Evolutionary conservation across 2,888 invertebrate species (phyloP).

Genomic region (Encarsia formosa): DNA sequence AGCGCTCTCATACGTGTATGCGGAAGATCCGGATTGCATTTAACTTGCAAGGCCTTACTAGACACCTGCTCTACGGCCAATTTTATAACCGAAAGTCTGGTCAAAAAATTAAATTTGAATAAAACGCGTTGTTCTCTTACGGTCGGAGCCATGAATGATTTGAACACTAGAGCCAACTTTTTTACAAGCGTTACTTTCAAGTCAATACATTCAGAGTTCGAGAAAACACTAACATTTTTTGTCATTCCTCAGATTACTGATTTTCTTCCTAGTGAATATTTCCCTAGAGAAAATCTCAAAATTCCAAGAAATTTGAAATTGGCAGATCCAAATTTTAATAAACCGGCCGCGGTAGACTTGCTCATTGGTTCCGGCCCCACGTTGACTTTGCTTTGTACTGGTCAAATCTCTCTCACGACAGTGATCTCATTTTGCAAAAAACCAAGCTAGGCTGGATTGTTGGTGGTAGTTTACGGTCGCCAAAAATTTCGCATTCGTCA

Average conservation of each 20-base stretch:
- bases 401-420: too few species aligned
- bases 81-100: background rate
- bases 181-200: background rate
- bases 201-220: background rate
- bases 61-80: constrained; percentile 4
- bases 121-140: background rate
- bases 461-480: too few species aligned
- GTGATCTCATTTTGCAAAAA: too few species aligned
- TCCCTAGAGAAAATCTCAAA: background rate
- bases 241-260: background rate
- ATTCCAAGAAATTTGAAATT: background rate
- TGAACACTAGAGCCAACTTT: background rate
- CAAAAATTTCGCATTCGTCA: too few species aligned
- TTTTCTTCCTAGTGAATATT: background rate
- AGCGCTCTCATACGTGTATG: background rate
- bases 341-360: constrained; percentile 18
- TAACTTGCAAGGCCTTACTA: too few species aligned
- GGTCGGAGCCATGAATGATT: background rate
- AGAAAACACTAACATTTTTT: background rate
- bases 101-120: background rate
- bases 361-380: constrained; percentile 21
- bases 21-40: too few species aligned
- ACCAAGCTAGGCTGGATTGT: too few species aligned
- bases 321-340: constrained; percentile 27
- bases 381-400: constrained; percentile 18